These are phyloP conservation scores for Meloidogyne exigua DNA, from an alignment of 1,140 invertebrate genomes.

Conservation along the genomic window DNA sequence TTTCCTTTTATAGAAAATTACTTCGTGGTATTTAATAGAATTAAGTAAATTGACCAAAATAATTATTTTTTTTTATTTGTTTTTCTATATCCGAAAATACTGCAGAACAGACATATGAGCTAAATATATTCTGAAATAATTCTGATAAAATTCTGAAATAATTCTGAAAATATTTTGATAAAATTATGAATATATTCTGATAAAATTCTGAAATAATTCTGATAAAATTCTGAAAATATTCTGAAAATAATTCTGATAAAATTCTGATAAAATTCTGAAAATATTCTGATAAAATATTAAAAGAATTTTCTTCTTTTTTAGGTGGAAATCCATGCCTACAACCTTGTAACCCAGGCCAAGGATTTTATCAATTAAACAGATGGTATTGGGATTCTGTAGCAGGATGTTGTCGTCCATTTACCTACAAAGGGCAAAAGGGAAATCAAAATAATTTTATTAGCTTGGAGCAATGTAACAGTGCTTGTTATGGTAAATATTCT, in stretches of 20 bases:
- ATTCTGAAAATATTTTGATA: neutral
- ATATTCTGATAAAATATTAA: neutral
- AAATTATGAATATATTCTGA: neutral
- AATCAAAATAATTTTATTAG: conserved; percentile 63
- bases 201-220: too few species aligned
- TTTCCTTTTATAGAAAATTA: conserved; percentile 2
- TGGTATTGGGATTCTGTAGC: conserved; percentile 58
- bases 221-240: too few species aligned
- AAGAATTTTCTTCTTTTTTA: conserved; percentile 38
- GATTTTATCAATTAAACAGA: conserved; percentile 46
- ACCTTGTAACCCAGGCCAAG: conserved; percentile 55
- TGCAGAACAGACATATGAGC: too few species aligned
- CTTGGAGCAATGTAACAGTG: conserved; percentile 51
- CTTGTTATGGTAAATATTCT: conserved; percentile 47
- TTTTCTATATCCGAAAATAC: neutral
- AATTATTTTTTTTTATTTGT: conserved; percentile 7
- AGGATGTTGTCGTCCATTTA: conserved; percentile 54
- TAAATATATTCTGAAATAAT: too few species aligned
- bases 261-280: neutral
- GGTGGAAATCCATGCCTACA: conserved; percentile 60
- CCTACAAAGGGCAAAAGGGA: conserved; percentile 58
- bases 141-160: neutral
- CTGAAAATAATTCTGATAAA: neutral
- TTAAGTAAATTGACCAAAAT: neutral
- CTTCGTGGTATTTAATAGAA: neutral